These are phyloP conservation scores for Morone chrysops DNA, from an alignment of 2,113 vertebrate species.

Conservation along the genomic window DNA sequence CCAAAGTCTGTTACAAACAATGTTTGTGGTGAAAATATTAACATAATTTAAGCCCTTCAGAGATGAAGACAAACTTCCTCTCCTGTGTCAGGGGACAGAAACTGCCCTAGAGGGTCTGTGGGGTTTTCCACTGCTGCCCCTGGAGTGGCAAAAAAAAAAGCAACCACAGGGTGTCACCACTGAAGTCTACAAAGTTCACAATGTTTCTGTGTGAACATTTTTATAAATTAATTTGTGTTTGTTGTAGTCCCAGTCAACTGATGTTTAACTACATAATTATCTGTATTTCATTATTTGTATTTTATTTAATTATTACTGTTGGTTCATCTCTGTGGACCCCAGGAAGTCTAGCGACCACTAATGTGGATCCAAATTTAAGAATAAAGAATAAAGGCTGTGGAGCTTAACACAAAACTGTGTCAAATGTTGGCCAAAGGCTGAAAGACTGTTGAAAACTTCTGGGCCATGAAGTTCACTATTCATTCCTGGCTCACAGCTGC, in stretches of 20 bases:
- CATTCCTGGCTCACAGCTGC: not conserved
- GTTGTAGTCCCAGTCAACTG: not conserved
- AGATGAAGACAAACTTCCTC: conserved; percentile 19
- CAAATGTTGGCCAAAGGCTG: not conserved
- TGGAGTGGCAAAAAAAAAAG: not conserved
- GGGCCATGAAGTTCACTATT: not conserved
- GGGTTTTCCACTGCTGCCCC: conserved; percentile 1
- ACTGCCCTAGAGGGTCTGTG: not conserved
- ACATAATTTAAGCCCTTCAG: not conserved
- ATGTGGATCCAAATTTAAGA: too few relatives aligned
- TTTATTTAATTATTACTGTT: not conserved
- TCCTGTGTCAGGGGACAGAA: not conserved
- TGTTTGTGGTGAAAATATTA: not conserved
- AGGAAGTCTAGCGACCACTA: too few relatives aligned
- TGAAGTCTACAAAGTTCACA: conserved; percentile 3
- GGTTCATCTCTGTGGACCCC: too few relatives aligned
- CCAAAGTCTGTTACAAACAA: not conserved
- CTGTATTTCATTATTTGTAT: not conserved
- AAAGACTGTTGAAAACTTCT: not conserved
- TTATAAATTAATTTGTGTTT: not conserved
- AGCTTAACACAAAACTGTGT: not conserved
- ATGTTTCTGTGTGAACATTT: not conserved
- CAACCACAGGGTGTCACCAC: conserved; percentile 69
- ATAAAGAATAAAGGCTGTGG: not conserved
- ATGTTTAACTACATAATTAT: not conserved